phyloP scores from a whole-genome alignment of 2,797 vertebrate genomes.

The Gambelia wislizenii region DNA sequence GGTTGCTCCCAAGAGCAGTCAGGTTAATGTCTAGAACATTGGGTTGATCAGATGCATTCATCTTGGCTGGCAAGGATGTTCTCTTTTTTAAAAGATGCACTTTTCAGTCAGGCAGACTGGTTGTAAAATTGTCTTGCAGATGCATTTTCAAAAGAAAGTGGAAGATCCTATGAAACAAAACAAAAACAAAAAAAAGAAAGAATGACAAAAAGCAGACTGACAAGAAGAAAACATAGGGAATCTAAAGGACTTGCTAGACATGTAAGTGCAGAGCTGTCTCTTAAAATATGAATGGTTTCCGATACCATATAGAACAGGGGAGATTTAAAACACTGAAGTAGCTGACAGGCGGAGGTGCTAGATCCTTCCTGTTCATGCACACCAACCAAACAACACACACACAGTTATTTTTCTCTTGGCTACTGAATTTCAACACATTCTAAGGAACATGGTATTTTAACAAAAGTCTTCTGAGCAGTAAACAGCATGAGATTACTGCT shows the following conservation, averaged over 20 bases:
- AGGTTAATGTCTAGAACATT: constrained; percentile 71
- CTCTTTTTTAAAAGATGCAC: constrained; percentile 38
- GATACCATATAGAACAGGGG: background rate
- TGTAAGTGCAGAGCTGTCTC: background rate
- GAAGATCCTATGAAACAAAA: constrained; percentile 43
- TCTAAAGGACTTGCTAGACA: background rate
- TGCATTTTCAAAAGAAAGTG: constrained; percentile 58
- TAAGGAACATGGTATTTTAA: constrained; percentile 9
- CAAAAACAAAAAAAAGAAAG: background rate
- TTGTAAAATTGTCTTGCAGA: constrained; percentile 54
- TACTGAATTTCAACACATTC: constrained; percentile 36
- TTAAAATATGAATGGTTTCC: background rate
- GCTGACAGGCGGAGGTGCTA: background rate
- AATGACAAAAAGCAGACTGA: constrained; percentile 32
- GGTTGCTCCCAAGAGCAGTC: constrained; percentile 70
- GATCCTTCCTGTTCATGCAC: background rate
- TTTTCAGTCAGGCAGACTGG: constrained; percentile 59
- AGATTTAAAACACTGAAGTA: constrained; percentile 32
- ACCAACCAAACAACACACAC: background rate
- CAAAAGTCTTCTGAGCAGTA: background rate
- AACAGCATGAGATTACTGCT: background rate
- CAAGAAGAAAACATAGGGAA: constrained; percentile 12
- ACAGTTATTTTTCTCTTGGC: background rate
- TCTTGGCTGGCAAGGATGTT: constrained; percentile 58
- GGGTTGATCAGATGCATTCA: constrained; percentile 74